These are phyloP conservation scores for Argyra leucocephala DNA, from an alignment of 2,888 invertebrate species.

Conservation along the genomic window DNA sequence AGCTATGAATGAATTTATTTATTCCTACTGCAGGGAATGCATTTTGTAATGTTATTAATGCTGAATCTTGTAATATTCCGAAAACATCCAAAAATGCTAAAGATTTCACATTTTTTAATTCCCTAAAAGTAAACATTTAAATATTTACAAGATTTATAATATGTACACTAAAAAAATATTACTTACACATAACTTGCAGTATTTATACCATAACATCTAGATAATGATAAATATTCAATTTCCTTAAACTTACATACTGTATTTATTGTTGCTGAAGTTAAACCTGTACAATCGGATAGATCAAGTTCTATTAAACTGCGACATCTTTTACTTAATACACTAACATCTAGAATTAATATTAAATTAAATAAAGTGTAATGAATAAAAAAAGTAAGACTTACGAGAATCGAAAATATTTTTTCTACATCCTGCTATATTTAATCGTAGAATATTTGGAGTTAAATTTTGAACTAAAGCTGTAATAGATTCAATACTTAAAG, in stretches of 20 bases:
- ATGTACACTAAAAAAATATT: neutral
- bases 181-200: slow-evolving; percentile 62
- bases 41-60: slow-evolving; percentile 47
- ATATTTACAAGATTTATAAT: neutral
- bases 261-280: slow-evolving; percentile 54
- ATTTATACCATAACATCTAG: slow-evolving; percentile 71
- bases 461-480: slow-evolving; percentile 52
- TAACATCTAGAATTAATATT: slow-evolving; percentile 52
- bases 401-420: slow-evolving; percentile 64
- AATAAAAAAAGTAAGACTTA: slow-evolving; percentile 43
- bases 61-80: slow-evolving; percentile 58
- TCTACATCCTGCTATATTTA: slow-evolving; percentile 77
- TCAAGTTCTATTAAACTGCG: slow-evolving; percentile 71
- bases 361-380: neutral
- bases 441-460: slow-evolving; percentile 55
- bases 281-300: slow-evolving; percentile 72
- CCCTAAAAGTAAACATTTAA: slow-evolving; percentile 35
- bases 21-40: slow-evolving; percentile 54
- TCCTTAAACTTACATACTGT: slow-evolving; percentile 50
- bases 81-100: slow-evolving; percentile 72
- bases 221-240: slow-evolving; percentile 66
- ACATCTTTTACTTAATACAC: slow-evolving; percentile 55
- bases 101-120: slow-evolving; percentile 52
- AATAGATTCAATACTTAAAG: slow-evolving; percentile 52
- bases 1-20: slow-evolving; percentile 70